Evolutionary conservation across 2,113 vertebrate genomes (phyloP), one percentile per base, ranked within the genome.

Genomic region (Ochotona princeps): DNA sequence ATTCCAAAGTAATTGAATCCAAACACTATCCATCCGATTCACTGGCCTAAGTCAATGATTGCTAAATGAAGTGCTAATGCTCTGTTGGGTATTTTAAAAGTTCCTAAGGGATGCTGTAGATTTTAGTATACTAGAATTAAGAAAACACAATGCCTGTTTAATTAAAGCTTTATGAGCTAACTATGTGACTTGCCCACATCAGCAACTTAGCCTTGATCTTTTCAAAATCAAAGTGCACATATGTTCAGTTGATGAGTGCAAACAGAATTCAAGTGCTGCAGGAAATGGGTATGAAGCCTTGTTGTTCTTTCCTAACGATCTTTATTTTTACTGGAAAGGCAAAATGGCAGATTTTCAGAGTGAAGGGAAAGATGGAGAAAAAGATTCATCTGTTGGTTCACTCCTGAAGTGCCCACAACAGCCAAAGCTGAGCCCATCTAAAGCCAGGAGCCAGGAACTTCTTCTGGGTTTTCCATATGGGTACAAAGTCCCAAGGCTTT

Each of bases 141-240:
- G 91, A 95, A 94, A 96, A 26, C 23, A 87, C 89, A 93, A 93
- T 81, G 69, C 57, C 90, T 92, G 38, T 85, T 97, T 96, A 96
- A 96, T 96, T 97, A 96, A 96, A 91, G 47, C 72, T 96, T 95
- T 96, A 97, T 87, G 89, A 96, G 84, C 89, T 96, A 91, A 92
- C 89, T 83, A 88, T 85, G 61, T 94, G 95, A 87, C 94, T 93
- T 96, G 84, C 69, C 54, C 92, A 96, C 72, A 95, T 95, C 91
- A 96, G 87, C 93, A 97, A 88, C 73, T 95, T 85, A 92, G 73
- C 82, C 86, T 30, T 4, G 4, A 88, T 94, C 18, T 95, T 96
- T 92, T 73, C 80, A 92, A 95, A 91, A 49, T 60, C 38, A 74
- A 82, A 95, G 69, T 87, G 65, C 73, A 84, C 65, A 94, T 82